Base-by-base conservation (phyloP, 2,797 vertebrate species). In the Protonibea diacanthus region DNA sequence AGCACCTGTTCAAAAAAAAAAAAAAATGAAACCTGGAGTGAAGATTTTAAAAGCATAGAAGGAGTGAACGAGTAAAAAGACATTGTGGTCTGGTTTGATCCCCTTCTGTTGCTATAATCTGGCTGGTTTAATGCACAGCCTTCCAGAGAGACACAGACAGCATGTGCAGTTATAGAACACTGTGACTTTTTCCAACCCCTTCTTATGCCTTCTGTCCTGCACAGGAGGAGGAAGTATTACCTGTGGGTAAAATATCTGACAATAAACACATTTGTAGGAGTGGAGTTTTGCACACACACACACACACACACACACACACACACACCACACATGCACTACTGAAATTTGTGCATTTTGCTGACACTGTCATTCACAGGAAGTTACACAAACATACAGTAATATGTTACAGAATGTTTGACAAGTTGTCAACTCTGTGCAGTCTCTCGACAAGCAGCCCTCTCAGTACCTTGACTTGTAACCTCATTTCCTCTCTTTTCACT, bases 401-500 rank as follows among this genome's bases (percentile, higher is more conserved):
- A 38, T 38, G 33, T 38, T 38, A 38, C 33, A 38, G 33, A 38
- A 38, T 38, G 8, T 38, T 38, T 38, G 33, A 38, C 33, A 38
- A 38, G 33, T 38, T 38, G 33, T 38, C 33, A 38, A 38, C 33
- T 2, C 33, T 38, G 33, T 21, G 12, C 23, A 59, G 42, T 66
- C 25, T 21, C 67, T 49, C 47, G 66, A 17, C 5, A 38, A 29
- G 14, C 42, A 4, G 18, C 23, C 80, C 76, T 78, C 69, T 73
- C 78, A 17, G 23, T 44, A 47, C 40, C 59, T 20, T 61, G 65
- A 82, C 66, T 62, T 49, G 15, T 71, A 82, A 81, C 74, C 74
- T 74, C 65, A 61, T 72, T 80, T 65, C 42, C 56, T 82, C 57
- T 40, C 25, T 53, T 38, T 74, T 57, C 53, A 71, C 8, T 74